Conservation (phyloP, 1,140 invertebrate species). For the Aphaenogaster floridana region DNA sequence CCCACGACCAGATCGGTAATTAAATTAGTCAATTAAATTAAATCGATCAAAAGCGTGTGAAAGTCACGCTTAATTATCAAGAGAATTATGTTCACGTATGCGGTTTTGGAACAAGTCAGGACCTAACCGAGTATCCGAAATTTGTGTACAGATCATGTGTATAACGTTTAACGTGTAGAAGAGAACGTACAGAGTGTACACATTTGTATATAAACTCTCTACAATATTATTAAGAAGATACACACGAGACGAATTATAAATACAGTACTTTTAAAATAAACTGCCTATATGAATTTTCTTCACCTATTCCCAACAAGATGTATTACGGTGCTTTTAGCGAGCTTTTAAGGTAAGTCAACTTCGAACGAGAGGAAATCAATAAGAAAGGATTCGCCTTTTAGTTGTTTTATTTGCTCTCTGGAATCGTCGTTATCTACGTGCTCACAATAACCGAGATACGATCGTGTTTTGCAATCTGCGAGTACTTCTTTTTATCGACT, state of each 20-base stretch:
- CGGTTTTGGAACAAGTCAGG: slow-evolving; percentile 39
- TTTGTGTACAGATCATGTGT: slow-evolving; percentile 79
- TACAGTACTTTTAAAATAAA: slow-evolving; percentile 79
- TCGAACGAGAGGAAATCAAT: neutral
- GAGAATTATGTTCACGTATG: neutral
- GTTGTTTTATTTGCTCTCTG: neutral
- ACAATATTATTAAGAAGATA: slow-evolving; percentile 61
- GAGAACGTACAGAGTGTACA: slow-evolving; percentile 80
- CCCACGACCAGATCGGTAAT: slow-evolving; percentile 54
- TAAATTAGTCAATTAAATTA: slow-evolving; percentile 78
- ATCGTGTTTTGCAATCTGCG: neutral
- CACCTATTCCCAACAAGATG: neutral
- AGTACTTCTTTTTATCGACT: neutral
- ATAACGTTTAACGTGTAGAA: slow-evolving; percentile 69
- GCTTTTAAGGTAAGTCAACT: slow-evolving; percentile 37
- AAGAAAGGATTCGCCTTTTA: neutral
- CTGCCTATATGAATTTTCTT: neutral
- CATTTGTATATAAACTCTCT: slow-evolving; percentile 82
- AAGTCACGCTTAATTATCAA: slow-evolving; percentile 40
- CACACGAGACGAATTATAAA: slow-evolving; percentile 70
- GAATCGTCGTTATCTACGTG: neutral
- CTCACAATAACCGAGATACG: neutral
- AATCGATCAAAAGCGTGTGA: slow-evolving; percentile 10
- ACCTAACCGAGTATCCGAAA: slow-evolving; percentile 63
- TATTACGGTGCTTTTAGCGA: neutral